A percentile compares a stretch with the other conserved stretches of the same genome.
Evolutionary conservation across 2,888 invertebrate species (phyloP).

Genomic region (Cosmorhoe ocellata): DNA sequence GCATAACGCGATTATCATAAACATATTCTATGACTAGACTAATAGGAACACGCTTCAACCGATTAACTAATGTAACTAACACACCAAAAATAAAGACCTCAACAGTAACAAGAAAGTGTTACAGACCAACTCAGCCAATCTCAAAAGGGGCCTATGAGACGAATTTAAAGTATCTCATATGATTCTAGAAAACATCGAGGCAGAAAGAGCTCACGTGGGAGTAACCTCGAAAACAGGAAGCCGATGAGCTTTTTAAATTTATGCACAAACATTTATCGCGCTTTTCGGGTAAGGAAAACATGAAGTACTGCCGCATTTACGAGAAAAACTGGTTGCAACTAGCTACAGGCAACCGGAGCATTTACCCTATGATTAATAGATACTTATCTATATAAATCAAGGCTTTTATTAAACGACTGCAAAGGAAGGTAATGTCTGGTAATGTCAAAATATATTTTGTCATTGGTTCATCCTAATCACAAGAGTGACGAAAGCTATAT

Average conservation of each 20-base stretch:
- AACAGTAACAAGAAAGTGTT: conserved; percentile 12
- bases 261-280: conserved; percentile 58
- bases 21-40: too few species aligned
- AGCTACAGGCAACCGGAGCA: background rate
- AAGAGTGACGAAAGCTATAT: too few species aligned
- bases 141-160: conserved; percentile 30
- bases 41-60: too few species aligned
- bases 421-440: too few species aligned
- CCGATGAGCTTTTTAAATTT: conserved; percentile 54
- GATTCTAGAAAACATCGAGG: conserved; percentile 31
- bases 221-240: conserved; percentile 43
- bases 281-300: conserved; percentile 49
- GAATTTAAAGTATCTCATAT: conserved; percentile 29
- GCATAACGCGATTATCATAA: too few species aligned
- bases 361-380: background rate
- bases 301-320: conserved; percentile 14
- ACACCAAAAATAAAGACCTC: conserved; percentile 13
- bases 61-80: background rate
- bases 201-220: conserved; percentile 42
- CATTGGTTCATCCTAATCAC: too few species aligned
- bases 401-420: too few species aligned
- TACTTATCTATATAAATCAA: too few species aligned
- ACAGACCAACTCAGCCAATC: conserved; percentile 15
- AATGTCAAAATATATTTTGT: too few species aligned
- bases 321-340: background rate